phyloP scores from a whole-genome alignment of 1,140 invertebrate species.

The Drosophila pectinifera region DNA sequence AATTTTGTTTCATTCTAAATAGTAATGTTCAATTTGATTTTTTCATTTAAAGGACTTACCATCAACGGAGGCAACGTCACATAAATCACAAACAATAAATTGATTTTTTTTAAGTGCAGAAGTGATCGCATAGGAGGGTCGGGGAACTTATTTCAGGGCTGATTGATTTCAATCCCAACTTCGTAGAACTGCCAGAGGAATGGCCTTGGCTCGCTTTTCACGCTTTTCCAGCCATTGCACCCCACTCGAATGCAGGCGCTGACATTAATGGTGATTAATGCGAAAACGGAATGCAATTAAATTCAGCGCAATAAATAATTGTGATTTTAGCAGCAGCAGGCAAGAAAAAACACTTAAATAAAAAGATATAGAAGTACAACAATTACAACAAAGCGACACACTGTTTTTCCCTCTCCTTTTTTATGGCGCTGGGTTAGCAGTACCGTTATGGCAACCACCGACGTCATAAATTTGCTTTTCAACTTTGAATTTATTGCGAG shows the following conservation, averaged over 20 bases:
- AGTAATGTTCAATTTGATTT: too few relatives aligned
- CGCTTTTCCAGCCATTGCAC: conserved; percentile 78
- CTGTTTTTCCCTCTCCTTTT: conserved; percentile 38
- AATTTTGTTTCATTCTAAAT: too few relatives aligned
- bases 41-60: too few relatives aligned
- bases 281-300: conserved; percentile 68
- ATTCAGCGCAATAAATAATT: conserved; percentile 73
- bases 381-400: conserved; percentile 35
- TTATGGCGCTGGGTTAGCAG: conserved; percentile 58
- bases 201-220: conserved; percentile 77
- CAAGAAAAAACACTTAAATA: conserved; percentile 48
- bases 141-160: conserved; percentile 49
- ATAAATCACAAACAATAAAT: neutral
- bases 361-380: conserved; percentile 48
- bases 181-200: neutral
- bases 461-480: conserved; percentile 63
- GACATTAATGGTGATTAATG: conserved; percentile 83
- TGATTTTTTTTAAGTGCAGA: neutral
- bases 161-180: conserved; percentile 63
- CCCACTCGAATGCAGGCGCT: conserved; percentile 38
- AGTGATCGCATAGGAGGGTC: neutral
- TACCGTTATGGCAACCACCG: conserved; percentile 66
- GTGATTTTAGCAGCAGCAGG: conserved; percentile 52
- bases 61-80: too few relatives aligned
- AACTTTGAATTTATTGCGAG: conserved; percentile 68